Evolutionary conservation across 2,888 invertebrate species (phyloP).

Genomic region (Lamellibrachia columna): DNA sequence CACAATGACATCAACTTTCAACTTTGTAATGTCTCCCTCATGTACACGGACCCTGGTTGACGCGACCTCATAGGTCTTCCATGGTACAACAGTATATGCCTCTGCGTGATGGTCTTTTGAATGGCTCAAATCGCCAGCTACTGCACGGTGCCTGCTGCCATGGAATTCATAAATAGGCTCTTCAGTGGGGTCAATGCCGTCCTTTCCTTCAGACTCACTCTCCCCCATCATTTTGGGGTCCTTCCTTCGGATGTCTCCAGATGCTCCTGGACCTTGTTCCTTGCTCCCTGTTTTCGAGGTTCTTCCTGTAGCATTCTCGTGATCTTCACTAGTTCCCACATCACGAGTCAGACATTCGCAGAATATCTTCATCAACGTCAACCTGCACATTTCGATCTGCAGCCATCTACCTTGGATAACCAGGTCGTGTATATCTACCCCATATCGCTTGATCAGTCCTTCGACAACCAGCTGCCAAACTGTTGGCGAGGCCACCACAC

Average conservation of each 20-base stretch:
- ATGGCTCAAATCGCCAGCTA: background rate
- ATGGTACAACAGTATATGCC: background rate
- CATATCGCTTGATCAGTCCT: background rate
- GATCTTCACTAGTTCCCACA: background rate
- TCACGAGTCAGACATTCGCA: background rate
- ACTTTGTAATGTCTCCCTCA: background rate
- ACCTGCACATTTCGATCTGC: background rate
- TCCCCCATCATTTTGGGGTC: background rate
- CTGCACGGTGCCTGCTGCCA: background rate
- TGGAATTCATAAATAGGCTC: background rate
- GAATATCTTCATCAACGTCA: background rate
- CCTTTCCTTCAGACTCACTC: background rate
- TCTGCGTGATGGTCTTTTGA: background rate
- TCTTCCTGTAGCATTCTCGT: background rate
- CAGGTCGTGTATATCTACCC: background rate
- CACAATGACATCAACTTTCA: conserved; percentile 17
- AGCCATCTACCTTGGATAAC: background rate
- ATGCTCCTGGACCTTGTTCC: background rate
- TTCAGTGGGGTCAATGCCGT: background rate
- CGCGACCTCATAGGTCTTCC: background rate
- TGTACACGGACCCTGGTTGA: conserved; percentile 16
- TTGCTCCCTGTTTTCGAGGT: background rate
- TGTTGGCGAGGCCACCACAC: background rate
- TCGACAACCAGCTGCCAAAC: background rate
- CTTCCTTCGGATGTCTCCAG: background rate